Percentiles rank a stretch among this genome's conserved stretches.
These are phyloP conservation scores for Cetoscarus ocellatus DNA, from an alignment of 2,797 vertebrate species.

Conservation along the genomic window DNA sequence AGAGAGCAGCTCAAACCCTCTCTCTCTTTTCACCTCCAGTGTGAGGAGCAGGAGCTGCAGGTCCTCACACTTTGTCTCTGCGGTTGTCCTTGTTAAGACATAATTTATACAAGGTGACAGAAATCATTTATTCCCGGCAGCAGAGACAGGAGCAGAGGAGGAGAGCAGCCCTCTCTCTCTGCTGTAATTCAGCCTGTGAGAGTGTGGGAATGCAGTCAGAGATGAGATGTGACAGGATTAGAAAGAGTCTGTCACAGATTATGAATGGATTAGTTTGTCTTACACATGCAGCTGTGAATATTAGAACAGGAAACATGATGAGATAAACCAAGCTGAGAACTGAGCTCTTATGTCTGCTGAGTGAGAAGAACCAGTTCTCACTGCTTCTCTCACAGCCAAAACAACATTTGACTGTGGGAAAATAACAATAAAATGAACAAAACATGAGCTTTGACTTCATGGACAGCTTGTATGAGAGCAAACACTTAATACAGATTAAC, in stretches of 20 bases:
- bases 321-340: not conserved
- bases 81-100: conserved; percentile 21
- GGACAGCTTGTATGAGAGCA: no score
- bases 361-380: no score
- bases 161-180: not conserved
- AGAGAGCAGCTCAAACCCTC: not conserved
- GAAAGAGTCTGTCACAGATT: conserved; percentile 36
- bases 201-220: conserved; percentile 1
- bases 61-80: conserved; percentile 17
- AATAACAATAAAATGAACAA: no score
- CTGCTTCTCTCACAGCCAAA: no score
- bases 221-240: conserved; percentile 35
- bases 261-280: conserved; percentile 37
- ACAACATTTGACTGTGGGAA: no score
- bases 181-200: conserved; percentile 20
- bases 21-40: not conserved
- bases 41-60: not conserved
- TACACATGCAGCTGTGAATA: conserved; percentile 17
- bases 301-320: conserved; percentile 1
- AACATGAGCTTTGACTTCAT: no score
- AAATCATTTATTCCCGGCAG: conserved; percentile 8
- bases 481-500: no score
- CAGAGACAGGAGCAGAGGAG: not conserved
- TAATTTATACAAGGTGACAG: conserved; percentile 10
- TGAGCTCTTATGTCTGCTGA: not conserved